These are phyloP conservation scores for Australoheros facetus DNA, from an alignment of 2,797 vertebrate species.

Conservation along the genomic window DNA sequence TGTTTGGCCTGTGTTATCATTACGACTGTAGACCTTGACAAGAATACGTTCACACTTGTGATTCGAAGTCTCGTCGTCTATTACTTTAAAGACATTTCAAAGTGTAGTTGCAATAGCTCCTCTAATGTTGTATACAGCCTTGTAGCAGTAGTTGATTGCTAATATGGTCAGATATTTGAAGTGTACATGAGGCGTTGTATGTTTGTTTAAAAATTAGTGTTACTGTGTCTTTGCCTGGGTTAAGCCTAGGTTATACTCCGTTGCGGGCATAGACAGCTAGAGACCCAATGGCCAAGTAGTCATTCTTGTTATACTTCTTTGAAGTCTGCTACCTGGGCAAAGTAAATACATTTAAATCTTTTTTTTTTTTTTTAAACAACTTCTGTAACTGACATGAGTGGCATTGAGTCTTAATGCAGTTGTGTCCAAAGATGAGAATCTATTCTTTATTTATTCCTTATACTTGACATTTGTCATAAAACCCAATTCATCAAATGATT, in stretches of 20 bases:
- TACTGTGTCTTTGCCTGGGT: background rate
- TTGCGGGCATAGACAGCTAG: no score
- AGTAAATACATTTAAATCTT: no score
- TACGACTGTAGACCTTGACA: background rate
- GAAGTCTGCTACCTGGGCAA: no score
- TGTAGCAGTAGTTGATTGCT: background rate
- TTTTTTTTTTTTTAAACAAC: background rate
- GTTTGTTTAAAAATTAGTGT: background rate
- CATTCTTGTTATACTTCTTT: no score
- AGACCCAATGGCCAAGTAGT: no score
- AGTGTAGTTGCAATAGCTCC: no score
- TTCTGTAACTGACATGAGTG: background rate
- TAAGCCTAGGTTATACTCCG: no score
- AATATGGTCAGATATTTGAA: background rate
- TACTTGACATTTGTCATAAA: background rate
- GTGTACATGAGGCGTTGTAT: background rate
- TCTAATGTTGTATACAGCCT: background rate
- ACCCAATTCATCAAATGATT: background rate
- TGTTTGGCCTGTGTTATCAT: background rate
- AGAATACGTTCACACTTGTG: background rate
- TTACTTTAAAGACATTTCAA: background rate
- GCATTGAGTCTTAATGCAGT: background rate
- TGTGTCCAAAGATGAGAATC: background rate
- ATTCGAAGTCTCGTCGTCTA: background rate
- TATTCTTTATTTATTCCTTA: conserved; percentile 14